Conservation (phyloP, 2,888 invertebrate genomes). For the Sesamia inferens region DNA sequence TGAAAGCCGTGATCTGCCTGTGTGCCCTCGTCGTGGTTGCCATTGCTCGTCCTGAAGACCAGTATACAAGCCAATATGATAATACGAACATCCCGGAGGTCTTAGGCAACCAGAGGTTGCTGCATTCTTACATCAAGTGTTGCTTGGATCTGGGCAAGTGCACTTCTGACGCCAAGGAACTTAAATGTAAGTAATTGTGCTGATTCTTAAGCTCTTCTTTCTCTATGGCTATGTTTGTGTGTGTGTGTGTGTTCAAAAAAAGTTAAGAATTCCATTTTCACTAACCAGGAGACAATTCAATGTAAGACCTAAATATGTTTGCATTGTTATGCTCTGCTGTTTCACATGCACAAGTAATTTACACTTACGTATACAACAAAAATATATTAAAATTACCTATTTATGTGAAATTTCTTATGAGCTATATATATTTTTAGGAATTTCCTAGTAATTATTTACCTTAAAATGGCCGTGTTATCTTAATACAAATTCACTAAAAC, state of each 20-base stretch:
- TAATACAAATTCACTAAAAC: background rate
- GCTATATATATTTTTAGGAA: too few species aligned
- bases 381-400: background rate
- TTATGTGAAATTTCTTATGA: background rate
- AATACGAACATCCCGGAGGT: conserved; percentile 89
- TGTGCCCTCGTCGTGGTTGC: too few species aligned
- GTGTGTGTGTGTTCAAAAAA: background rate
- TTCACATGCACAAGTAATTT: background rate
- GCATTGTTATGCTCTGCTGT: background rate
- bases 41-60: background rate
- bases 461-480: background rate
- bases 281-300: background rate
- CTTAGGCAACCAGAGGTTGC: conserved; percentile 90
- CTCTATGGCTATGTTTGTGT: background rate
- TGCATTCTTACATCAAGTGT: conserved; percentile 92
- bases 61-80: conserved; percentile 78
- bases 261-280: background rate
- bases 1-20: too few species aligned
- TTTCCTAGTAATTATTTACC: background rate
- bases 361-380: background rate
- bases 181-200: conserved; percentile 89
- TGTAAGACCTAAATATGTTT: background rate
- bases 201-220: background rate
- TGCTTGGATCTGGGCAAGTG: conserved; percentile 90
- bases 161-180: conserved; percentile 91